Percentiles rank a stretch among this genome's conserved stretches.
phyloP scores from a whole-genome alignment of 2,797 vertebrate species.

The Rhynchonycteris naso region DNA sequence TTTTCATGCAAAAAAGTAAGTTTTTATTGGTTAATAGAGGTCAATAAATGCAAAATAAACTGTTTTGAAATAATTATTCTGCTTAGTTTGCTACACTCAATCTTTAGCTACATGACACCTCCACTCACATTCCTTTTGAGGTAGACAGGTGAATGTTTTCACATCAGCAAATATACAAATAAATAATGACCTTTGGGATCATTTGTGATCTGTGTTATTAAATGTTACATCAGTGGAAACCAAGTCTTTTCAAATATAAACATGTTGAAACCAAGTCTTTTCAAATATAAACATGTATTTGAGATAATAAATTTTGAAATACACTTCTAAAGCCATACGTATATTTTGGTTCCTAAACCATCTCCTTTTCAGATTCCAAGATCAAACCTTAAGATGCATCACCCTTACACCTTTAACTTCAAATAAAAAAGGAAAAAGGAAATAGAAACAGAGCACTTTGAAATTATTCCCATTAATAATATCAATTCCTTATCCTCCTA shows the following conservation, averaged over 20 bases:
- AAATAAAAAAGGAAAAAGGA: neutral
- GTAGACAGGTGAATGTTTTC: neutral
- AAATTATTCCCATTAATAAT: neutral
- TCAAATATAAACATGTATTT: neutral
- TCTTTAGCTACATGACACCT: neutral
- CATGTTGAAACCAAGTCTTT: neutral
- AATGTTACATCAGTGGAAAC: neutral
- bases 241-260: neutral
- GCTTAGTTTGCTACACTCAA: neutral
- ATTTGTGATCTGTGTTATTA: conserved; percentile 16
- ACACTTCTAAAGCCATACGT: neutral
- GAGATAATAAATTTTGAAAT: neutral
- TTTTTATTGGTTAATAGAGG: neutral
- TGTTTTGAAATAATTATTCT: conserved; percentile 28
- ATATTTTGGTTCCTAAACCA: neutral
- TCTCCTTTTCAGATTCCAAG: neutral
- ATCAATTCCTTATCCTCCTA: neutral
- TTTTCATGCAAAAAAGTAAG: neutral
- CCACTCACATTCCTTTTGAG: neutral
- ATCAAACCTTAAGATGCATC: neutral
- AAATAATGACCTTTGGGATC: neutral
- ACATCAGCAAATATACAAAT: conserved; percentile 5
- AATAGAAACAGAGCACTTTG: neutral
- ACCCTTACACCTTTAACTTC: neutral
- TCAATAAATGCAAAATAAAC: neutral